Base-by-base conservation (phyloP, 2,888 invertebrate genomes). In the Acleris sparsana region DNA sequence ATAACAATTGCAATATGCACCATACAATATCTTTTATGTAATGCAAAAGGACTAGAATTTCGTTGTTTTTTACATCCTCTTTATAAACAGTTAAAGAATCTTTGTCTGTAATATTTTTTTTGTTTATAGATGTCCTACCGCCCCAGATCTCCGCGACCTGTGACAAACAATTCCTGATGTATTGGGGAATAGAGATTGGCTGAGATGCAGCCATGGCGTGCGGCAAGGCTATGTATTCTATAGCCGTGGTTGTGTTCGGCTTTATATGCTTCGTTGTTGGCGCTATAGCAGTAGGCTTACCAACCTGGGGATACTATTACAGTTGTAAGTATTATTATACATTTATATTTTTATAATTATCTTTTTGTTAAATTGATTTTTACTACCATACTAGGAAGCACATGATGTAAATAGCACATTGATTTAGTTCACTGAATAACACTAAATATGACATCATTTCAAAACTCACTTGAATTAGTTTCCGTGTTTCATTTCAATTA, bases 251-350 rank as follows among this genome's bases (percentile, higher is more conserved):
- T 69, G 91, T 94, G 73, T 90, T 95, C 75, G 96, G 96, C 80
- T 96, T 96, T 86, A 93, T 96, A 73, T 96, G 96, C 83, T 96
- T 97, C 83, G 95, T 96, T 70, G 93, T 97, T 75, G 97, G 97
- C 78, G 96, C 97, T 67, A 95, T 96, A 52, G 96, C 97, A 59
- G 95, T 97, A 60, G 97, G 96, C 71, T 94, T 97, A 78, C 97
- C 97, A 56, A 94, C 96, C 78, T 97, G 97, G 97, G 97, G 97
- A 70, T 95, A 97, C 86, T 97, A 96, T 88, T 94, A 94, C 81
- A 95, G 94, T 84, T 94, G 95, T 91, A 89, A 94, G 93, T 93
- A 80, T n/a, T 13, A 59, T 18, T 22, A 33, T 3, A 4, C 39
- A 39, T 48, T 53, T 25, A 5, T 29, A 65, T 25, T 16, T 59